A percentile compares a stretch with the other conserved stretches of the same genome.
Conservation (phyloP, 2,113 vertebrate genomes). For the Madoqua kirkii region DNA sequence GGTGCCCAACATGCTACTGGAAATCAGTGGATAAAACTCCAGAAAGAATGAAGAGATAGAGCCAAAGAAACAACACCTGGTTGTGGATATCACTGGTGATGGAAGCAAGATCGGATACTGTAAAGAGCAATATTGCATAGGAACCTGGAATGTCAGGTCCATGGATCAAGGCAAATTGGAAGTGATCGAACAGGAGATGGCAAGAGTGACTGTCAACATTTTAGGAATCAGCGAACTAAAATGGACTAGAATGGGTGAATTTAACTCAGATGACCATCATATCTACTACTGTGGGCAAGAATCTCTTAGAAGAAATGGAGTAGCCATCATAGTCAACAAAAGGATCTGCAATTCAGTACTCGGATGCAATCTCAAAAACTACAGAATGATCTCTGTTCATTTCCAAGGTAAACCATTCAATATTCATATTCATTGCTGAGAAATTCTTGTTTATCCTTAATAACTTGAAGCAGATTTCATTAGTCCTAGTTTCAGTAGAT, state of each 20-base stretch:
- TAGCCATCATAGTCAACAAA: not conserved
- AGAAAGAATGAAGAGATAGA: not conserved
- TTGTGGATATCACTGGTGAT: not conserved
- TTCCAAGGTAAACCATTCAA: not conserved
- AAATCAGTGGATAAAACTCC: not conserved
- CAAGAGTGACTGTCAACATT: not conserved
- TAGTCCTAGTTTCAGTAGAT: not conserved
- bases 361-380: not conserved
- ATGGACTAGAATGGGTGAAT: not conserved
- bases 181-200: not conserved
- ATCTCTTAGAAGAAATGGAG: not conserved
- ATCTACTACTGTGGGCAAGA: not conserved
- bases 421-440: not conserved
- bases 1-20: not conserved
- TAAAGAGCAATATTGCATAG: not conserved
- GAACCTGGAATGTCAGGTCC: not conserved
- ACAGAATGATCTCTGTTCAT: not conserved
- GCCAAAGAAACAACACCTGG: not conserved
- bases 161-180: not conserved
- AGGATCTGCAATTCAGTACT: not conserved
- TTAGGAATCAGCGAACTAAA: not conserved
- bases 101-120: not conserved
- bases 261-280: not conserved
- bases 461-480: not conserved
- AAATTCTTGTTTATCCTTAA: not conserved